Conservation (phyloP, 2,797 vertebrate genomes). For the Crypturellus tataupa region DNA sequence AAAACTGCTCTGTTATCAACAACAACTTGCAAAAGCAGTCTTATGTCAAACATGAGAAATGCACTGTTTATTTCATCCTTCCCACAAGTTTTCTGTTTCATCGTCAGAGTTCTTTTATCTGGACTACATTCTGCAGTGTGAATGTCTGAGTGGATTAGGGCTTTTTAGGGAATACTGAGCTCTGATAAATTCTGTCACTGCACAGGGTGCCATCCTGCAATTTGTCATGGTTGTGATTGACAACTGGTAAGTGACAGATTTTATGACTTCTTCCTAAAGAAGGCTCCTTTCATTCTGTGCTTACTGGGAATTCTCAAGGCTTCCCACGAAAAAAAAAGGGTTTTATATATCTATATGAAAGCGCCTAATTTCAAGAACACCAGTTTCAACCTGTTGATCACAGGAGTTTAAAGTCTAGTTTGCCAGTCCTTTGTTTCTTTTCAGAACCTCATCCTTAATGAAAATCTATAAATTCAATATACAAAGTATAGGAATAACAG, state of each 20-base stretch:
- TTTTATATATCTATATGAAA: background rate
- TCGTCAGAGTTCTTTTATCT: background rate
- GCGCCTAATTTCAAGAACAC: background rate
- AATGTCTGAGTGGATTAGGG: background rate
- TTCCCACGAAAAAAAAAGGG: background rate
- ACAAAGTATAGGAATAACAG: background rate
- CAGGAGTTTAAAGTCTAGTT: background rate
- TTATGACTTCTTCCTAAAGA: background rate
- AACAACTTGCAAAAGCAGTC: background rate
- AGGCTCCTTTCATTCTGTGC: background rate
- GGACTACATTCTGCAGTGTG: background rate
- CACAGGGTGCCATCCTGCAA: background rate
- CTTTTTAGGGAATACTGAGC: background rate
- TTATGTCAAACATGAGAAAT: background rate
- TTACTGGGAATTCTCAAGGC: background rate
- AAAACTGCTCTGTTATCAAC: background rate
- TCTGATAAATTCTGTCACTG: background rate
- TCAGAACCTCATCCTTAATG: background rate
- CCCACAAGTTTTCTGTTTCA: background rate
- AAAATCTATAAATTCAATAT: background rate
- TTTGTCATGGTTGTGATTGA: background rate
- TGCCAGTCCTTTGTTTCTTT: background rate
- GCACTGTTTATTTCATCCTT: background rate
- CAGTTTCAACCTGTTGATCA: background rate
- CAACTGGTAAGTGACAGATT: background rate